A percentile compares a stretch with the other conserved stretches of the same genome.
These are phyloP conservation scores for Apteryx owenii DNA, from an alignment of 2,113 vertebrate species.

Conservation along the genomic window DNA sequence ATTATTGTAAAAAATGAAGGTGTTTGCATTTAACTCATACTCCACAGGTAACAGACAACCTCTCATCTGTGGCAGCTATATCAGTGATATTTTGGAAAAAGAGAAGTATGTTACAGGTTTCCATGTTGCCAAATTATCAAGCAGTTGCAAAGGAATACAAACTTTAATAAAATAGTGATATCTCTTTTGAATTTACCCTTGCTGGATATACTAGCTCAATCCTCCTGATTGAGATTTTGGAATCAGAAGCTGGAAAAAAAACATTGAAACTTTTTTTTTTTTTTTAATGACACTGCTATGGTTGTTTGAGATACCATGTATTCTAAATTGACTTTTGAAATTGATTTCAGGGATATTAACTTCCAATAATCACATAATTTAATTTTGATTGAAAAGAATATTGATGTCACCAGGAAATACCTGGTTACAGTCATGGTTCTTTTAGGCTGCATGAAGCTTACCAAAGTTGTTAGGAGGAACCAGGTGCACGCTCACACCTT, in stretches of 20 bases:
- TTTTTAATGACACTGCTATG: neutral
- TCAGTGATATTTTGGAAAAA: neutral
- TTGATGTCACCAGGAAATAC: neutral
- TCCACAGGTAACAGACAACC: neutral
- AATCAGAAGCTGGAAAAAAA: neutral
- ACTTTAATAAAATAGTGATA: neutral
- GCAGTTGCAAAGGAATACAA: neutral
- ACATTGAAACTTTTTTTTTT: neutral
- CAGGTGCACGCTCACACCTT: neutral
- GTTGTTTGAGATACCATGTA: constrained; percentile 43
- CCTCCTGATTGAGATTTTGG: neutral
- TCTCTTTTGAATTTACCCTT: neutral
- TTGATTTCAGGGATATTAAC: constrained; percentile 64
- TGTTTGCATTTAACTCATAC: neutral
- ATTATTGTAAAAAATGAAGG: constrained; percentile 7
- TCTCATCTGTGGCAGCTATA: neutral
- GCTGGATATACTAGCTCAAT: neutral
- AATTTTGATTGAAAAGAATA: constrained; percentile 38
- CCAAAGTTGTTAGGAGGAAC: neutral
- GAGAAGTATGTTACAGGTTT: neutral
- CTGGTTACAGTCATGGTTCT: neutral
- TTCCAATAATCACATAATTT: constrained; percentile 40
- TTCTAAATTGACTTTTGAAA: constrained; percentile 55
- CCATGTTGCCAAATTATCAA: neutral
- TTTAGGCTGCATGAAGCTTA: neutral